phyloP scores from a whole-genome alignment of 1,140 invertebrate species.

The Luehdorfia chinensis region DNA sequence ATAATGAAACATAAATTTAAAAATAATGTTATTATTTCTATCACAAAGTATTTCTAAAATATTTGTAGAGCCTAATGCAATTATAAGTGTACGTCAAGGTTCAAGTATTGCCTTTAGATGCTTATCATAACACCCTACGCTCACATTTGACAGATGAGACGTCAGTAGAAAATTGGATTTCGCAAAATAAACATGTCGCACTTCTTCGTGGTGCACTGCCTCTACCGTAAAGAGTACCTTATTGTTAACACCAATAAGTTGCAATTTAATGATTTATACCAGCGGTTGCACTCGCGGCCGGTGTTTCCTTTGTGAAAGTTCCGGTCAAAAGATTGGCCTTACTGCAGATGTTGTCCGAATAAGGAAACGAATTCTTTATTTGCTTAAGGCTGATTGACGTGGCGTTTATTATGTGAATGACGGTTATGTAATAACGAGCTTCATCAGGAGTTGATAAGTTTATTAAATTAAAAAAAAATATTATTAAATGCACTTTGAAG shows the following conservation, averaged over 20 bases:
- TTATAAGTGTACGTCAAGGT: constrained; percentile 30
- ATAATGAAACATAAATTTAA: no score
- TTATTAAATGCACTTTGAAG: no score
- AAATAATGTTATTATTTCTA: neutral
- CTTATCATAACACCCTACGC: constrained; percentile 38
- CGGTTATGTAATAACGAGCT: constrained; percentile 26
- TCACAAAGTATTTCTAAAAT: constrained; percentile 1
- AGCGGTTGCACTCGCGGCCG: constrained; percentile 13
- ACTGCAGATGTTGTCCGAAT: constrained; percentile 32
- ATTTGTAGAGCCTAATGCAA: constrained; percentile 13
- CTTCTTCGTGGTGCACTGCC: constrained; percentile 21
- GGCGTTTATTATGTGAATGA: constrained; percentile 28
- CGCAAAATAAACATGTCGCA: constrained; percentile 46
- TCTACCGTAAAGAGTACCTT: no score
- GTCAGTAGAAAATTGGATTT: constrained; percentile 54
- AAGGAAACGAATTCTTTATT: constrained; percentile 38
- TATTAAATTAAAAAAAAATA: no score
- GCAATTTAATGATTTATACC: neutral
- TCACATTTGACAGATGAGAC: constrained; percentile 54
- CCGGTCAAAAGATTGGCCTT: constrained; percentile 27
- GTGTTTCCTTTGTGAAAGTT: constrained; percentile 31
- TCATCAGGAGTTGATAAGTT: constrained; percentile 37
- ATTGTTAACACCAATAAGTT: no score
- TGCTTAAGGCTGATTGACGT: constrained; percentile 42
- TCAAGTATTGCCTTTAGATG: constrained; percentile 26